Percentiles rank a stretch among this genome's conserved stretches.
These are phyloP conservation scores for Cerceris ruficornis DNA, from an alignment of 2,888 invertebrate genomes.

Conservation along the genomic window DNA sequence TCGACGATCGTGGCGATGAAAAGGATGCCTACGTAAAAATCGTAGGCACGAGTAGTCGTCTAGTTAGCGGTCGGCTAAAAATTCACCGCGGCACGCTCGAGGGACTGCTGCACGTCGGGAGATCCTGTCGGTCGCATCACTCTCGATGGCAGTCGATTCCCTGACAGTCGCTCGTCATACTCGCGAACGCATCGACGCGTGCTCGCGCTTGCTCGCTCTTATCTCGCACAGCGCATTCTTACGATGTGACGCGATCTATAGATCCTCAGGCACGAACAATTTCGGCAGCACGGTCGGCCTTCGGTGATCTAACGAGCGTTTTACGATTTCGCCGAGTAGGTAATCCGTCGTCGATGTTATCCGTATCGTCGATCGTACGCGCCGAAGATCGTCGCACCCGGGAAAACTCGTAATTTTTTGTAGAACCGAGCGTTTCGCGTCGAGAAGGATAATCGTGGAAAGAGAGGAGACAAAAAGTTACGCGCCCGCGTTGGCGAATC, in stretches of 20 bases:
- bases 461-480: background rate
- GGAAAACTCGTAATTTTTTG: background rate
- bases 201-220: conserved; percentile 31
- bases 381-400: background rate
- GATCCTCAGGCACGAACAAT: too few relatives aligned
- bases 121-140: conserved; percentile 53
- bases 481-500: background rate
- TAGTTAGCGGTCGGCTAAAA: conserved; percentile 59
- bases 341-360: background rate
- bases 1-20: background rate
- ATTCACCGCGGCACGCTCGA: conserved; percentile 48
- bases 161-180: conserved; percentile 71
- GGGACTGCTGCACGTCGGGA: conserved; percentile 44
- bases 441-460: too few relatives aligned
- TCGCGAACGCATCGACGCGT: conserved; percentile 60
- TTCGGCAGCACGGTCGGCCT: background rate
- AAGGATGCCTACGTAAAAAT: background rate
- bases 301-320: too few relatives aligned
- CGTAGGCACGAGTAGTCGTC: conserved; percentile 6
- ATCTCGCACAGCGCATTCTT: conserved; percentile 20
- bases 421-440: background rate
- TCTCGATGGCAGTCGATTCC: conserved; percentile 54
- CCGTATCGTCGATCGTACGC: too few relatives aligned
- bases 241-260: conserved; percentile 14
- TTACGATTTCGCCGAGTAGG: too few relatives aligned